phyloP scores from a whole-genome alignment of 2,113 vertebrate genomes.

The Aix galericulata region DNA sequence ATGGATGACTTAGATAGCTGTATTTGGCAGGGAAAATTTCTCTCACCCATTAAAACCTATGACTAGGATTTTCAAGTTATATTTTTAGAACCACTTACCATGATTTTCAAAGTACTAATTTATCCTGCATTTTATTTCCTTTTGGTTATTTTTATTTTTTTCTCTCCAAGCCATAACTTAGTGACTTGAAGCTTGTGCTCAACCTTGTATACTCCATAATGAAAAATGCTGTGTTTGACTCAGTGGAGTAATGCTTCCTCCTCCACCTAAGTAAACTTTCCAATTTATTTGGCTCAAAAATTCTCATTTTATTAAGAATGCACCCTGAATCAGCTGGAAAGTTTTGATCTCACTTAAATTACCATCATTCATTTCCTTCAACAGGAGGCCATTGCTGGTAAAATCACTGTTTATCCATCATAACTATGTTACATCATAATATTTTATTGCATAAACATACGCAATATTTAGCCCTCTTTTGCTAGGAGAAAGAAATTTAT shows the following conservation, averaged over 20 bases:
- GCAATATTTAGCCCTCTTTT: neutral
- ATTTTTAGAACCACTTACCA: neutral
- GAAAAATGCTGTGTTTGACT: constrained; percentile 53
- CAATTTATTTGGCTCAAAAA: constrained; percentile 53
- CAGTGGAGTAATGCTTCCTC: constrained; percentile 25
- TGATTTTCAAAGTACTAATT: neutral
- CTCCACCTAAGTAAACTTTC: constrained; percentile 55
- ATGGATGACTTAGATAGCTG: neutral
- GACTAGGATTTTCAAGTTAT: neutral
- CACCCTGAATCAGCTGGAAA: constrained; percentile 28
- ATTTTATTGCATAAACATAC: neutral
- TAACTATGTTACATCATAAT: neutral
- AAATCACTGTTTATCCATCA: constrained; percentile 25
- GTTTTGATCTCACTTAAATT: constrained; percentile 57
- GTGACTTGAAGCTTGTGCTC: constrained; percentile 21
- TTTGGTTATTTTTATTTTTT: neutral
- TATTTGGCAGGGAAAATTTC: neutral
- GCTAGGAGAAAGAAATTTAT: neutral
- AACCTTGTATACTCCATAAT: constrained; percentile 14
- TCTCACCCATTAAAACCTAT: neutral
- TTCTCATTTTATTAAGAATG: constrained; percentile 42
- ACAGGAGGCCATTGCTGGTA: neutral
- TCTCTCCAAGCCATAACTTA: neutral
- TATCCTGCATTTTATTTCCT: neutral
- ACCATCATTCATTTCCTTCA: neutral